phyloP scores from a whole-genome alignment of 2,113 vertebrate genomes.

The Sciurus niger region DNA sequence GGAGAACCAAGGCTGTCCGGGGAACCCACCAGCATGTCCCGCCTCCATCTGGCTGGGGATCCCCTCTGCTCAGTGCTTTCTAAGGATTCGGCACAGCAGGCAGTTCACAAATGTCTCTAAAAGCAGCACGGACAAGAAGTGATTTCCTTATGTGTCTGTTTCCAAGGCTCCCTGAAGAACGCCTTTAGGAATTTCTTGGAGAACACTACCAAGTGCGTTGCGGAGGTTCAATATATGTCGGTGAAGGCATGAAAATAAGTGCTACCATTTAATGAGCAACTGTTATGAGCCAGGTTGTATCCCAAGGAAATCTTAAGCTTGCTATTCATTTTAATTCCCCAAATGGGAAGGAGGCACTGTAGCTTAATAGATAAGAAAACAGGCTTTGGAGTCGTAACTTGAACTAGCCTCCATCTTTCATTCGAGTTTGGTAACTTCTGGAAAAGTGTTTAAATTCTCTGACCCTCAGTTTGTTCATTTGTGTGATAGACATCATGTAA shows the following conservation, averaged over 20 bases:
- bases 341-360: background rate
- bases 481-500: background rate
- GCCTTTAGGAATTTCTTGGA: background rate
- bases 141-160: background rate
- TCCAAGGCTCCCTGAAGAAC: slow-evolving; percentile 12
- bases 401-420: background rate
- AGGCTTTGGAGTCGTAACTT: background rate
- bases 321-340: background rate
- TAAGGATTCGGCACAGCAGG: background rate
- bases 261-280: background rate
- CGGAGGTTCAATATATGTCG: background rate
- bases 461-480: background rate
- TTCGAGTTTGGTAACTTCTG: background rate
- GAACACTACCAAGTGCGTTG: background rate
- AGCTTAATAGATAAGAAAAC: background rate
- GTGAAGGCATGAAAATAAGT: background rate
- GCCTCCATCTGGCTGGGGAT: background rate
- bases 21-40: background rate
- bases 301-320: background rate
- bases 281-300: background rate
- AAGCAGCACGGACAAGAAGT: background rate
- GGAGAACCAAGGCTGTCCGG: background rate
- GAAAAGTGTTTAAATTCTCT: slow-evolving; percentile 50
- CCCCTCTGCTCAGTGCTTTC: background rate
- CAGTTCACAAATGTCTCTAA: background rate